These are phyloP conservation scores for Heterotilapia buettikoferi DNA, from an alignment of 2,113 vertebrate genomes.

Conservation along the genomic window DNA sequence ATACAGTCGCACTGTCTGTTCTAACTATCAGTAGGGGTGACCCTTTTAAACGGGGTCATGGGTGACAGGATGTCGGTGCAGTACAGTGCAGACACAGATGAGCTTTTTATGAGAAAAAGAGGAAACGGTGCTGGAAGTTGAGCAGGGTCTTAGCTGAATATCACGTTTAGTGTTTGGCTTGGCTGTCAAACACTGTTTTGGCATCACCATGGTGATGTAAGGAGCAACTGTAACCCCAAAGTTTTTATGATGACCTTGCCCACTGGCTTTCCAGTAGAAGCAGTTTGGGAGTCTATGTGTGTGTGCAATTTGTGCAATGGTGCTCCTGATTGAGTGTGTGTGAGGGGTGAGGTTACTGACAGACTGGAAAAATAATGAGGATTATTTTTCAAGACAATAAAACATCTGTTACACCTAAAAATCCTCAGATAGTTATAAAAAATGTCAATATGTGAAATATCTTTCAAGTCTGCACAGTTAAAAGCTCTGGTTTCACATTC, in stretches of 20 bases:
- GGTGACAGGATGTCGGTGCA: background rate
- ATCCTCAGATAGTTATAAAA: background rate
- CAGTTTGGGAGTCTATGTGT: background rate
- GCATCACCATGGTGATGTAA: conserved; percentile 43
- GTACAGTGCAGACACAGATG: background rate
- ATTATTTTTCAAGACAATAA: background rate
- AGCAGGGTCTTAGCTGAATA: conserved; percentile 41
- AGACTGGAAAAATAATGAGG: background rate
- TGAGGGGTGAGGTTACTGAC: background rate
- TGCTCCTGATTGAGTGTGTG: background rate
- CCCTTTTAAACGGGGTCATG: background rate
- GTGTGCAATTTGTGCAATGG: background rate
- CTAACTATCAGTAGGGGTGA: background rate
- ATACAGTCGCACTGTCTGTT: conserved; percentile 4
- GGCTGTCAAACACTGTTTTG: conserved; percentile 46
- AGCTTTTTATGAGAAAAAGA: conserved; percentile 28
- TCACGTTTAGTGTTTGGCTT: conserved; percentile 58
- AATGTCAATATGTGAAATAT: background rate
- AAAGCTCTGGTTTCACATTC: background rate
- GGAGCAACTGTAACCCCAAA: conserved; percentile 26
- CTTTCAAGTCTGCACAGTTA: background rate
- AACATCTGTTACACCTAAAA: background rate
- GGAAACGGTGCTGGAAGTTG: conserved; percentile 51
- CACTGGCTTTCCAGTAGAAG: conserved; percentile 11
- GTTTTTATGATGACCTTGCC: conserved; percentile 43